Conservation (phyloP, 1,140 invertebrate species). For the Pararge aegeria region DNA sequence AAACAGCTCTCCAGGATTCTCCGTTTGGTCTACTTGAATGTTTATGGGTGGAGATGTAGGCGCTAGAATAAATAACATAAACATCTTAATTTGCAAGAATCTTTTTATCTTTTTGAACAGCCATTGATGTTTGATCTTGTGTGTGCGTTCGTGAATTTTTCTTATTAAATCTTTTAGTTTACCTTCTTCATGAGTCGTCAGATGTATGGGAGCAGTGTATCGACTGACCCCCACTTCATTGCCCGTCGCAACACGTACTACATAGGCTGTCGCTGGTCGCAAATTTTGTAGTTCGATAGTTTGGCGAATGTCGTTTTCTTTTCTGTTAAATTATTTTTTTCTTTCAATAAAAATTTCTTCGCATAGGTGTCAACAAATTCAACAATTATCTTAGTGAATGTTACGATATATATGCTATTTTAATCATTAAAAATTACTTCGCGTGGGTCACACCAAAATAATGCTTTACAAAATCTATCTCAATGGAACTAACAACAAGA, state of each 20-base stretch:
- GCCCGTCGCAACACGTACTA: slow-evolving; percentile 62
- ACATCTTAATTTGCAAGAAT: background rate
- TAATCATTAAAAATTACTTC: no score
- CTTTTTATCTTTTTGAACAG: background rate
- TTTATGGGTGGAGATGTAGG: slow-evolving; percentile 63
- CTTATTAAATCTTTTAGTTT: no score
- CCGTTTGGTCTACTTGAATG: slow-evolving; percentile 63
- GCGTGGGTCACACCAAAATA: no score
- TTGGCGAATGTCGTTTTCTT: slow-evolving; percentile 60
- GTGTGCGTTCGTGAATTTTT: no score
- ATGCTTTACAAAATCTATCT: no score
- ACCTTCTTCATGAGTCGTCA: slow-evolving; percentile 65
- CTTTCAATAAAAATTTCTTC: no score
- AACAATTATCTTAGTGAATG: no score
- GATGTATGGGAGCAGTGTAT: slow-evolving; percentile 62
- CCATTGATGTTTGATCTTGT: background rate
- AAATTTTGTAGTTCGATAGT: slow-evolving; percentile 63
- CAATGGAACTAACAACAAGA: no score
- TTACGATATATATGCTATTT: no score
- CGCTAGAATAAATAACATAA: slow-evolving; percentile 45
- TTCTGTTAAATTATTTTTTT: slow-evolving; percentile 28
- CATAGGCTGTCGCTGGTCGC: slow-evolving; percentile 60
- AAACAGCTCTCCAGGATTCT: slow-evolving; percentile 65
- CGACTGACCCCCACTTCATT: slow-evolving; percentile 68
- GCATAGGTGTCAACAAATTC: no score